Conservation (phyloP, 2,888 invertebrate species). For the Tenthredo livida region DNA sequence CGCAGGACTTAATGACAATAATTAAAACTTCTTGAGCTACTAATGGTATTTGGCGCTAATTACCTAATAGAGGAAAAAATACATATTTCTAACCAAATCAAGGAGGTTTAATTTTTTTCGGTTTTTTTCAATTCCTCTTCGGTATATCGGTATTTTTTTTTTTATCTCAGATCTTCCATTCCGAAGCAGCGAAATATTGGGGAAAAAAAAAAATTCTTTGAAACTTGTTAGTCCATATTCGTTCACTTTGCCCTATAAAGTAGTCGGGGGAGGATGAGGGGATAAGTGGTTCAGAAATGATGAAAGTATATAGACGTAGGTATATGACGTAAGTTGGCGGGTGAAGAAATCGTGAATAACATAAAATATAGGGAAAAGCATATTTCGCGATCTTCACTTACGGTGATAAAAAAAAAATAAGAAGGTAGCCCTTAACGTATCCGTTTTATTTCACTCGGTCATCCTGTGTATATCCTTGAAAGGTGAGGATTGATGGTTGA, state of each 20-base stretch:
- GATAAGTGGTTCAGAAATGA: constrained; percentile 1
- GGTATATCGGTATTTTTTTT: not conserved
- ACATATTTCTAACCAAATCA: too few species aligned
- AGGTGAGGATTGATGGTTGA: not conserved
- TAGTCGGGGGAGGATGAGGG: not conserved
- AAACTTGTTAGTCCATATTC: not conserved
- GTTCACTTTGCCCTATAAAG: not conserved
- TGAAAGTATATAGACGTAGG: not conserved
- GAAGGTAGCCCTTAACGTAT: not conserved
- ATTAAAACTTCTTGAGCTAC: not conserved
- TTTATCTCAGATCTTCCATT: not conserved
- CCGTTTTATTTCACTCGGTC: not conserved
- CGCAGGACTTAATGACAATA: not conserved
- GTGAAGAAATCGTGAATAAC: not conserved
- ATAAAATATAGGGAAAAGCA: not conserved
- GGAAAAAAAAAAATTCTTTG: not conserved
- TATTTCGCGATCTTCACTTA: not conserved
- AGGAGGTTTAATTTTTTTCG: too few species aligned
- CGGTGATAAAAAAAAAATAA: not conserved
- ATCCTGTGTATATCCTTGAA: not conserved
- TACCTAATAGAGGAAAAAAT: not conserved
- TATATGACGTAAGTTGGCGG: not conserved
- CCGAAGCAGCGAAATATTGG: not conserved
- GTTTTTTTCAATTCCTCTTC: not conserved
- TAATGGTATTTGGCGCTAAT: not conserved